Conservation (phyloP, 2,797 vertebrate species). For the Chrysocyon brachyurus region DNA sequence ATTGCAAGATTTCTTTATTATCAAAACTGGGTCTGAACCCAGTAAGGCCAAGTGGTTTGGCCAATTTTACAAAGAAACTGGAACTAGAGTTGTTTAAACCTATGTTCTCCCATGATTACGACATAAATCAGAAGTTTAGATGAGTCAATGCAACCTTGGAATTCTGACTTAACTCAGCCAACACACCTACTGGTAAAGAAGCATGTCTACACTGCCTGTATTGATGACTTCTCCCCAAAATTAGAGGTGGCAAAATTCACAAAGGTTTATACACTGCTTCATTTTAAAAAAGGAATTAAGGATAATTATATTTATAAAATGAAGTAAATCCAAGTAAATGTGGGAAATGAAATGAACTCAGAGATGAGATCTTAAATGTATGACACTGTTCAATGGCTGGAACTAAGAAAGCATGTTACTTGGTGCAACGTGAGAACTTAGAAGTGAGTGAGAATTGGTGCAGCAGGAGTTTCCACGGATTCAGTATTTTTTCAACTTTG, state of each 20-base stretch:
- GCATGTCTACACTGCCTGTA: background rate
- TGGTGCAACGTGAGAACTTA: background rate
- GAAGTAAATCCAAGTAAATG: slow-evolving; percentile 47
- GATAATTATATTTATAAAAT: background rate
- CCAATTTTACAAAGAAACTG: slow-evolving; percentile 7
- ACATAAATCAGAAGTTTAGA: background rate
- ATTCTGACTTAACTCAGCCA: background rate
- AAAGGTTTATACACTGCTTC: background rate
- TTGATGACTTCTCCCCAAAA: background rate
- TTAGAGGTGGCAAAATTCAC: background rate
- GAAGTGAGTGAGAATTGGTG: background rate
- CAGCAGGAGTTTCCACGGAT: background rate
- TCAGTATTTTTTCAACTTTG: background rate
- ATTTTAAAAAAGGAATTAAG: background rate
- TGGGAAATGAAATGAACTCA: background rate
- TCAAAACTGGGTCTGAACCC: background rate
- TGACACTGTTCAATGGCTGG: background rate
- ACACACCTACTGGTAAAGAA: background rate
- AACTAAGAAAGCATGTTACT: background rate
- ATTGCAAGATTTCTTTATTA: background rate
- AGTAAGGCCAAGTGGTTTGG: background rate
- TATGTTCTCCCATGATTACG: background rate
- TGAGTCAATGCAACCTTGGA: background rate
- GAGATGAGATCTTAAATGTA: background rate
- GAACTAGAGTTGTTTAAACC: slow-evolving; percentile 1